Evolutionary conservation across 2,888 invertebrate species (phyloP), one percentile per base, ranked within the genome.

Genomic region (Erebia epiphron): DNA sequence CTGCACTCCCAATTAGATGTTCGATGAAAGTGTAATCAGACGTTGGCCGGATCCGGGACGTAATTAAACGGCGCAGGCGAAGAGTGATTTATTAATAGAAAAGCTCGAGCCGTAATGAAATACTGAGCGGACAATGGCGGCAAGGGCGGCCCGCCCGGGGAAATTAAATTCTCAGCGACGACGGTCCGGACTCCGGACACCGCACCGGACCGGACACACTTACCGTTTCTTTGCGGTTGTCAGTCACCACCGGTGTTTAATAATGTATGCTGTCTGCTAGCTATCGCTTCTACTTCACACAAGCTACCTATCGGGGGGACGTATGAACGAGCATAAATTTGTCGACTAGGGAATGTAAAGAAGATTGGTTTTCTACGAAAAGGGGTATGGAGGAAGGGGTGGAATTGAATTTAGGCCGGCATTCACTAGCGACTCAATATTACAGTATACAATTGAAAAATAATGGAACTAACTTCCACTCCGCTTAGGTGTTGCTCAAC

Each of bases 21-120:
- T 92, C 93, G 91, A 93, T 92, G 92, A 92, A 91, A 92, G 88
- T 92, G 93, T 93, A 92, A 93, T 93, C 92, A 92, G 91, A 91
- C 90, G 90, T 84, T 85, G 90, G 87, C 85, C 87, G 89, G 90
- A 91, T 90, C 90, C 88, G 86, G 90, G 88, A 86, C 89, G 93
- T 92, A 93, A 93, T 93, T 93, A 93, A 93, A 92, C 88, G 90
- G 88, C 85, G 86, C 87, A 86, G 87, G 91, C 92, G 92, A 93
- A 92, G 90, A 92, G 92, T 93, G 93, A 93, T 93, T 93, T 93
- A 93, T 93, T 93, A 93, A 92, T 93, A 93, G 93, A 92, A 92
- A 92, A 93, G 92, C 92, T 91, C 86, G 86, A 88, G 90, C 91
- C 85, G 89, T 92, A 92, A 93, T 92, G 92, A 92, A 93, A 93